Percentiles rank a stretch among this genome's conserved stretches.
phyloP scores from a whole-genome alignment of 2,797 vertebrate genomes.

The Balearica regulorum region DNA sequence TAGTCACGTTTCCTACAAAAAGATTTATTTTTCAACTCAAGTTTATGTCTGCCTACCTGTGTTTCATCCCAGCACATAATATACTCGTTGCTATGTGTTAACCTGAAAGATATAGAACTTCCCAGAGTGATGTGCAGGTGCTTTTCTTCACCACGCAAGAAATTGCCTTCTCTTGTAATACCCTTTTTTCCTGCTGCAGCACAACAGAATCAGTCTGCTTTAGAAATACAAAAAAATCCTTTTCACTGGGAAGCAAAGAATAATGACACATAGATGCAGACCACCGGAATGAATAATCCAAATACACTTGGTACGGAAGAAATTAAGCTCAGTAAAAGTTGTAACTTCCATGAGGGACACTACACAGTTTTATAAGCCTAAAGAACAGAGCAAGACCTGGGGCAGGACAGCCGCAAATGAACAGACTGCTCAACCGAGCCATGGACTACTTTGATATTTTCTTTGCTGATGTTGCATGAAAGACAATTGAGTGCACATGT shows the following conservation, averaged over 20 bases:
- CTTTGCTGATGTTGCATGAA: not conserved
- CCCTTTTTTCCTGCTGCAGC: not conserved
- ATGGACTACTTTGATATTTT: not conserved
- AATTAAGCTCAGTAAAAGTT: not conserved
- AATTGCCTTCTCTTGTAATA: not conserved
- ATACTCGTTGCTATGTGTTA: not conserved
- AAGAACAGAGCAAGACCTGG: not conserved
- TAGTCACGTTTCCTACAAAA: not conserved
- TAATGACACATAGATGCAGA: not conserved
- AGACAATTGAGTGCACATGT: not conserved
- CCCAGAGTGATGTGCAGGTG: not conserved
- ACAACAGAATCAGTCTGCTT: not conserved
- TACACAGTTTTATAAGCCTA: not conserved
- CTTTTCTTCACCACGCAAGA: not conserved
- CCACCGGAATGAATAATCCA: not conserved
- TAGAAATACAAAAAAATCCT: not conserved
- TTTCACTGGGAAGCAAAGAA: not conserved
- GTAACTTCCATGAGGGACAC: not conserved
- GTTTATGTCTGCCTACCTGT: not conserved
- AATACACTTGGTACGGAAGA: not conserved
- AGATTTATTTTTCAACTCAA: not conserved
- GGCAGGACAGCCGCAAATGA: not conserved
- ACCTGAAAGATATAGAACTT: not conserved
- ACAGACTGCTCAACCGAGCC: not conserved
- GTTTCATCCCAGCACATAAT: not conserved